Evolutionary conservation across 2,113 vertebrate species (phyloP), one percentile per base, ranked within the genome.

Genomic region (Podilymbus podiceps): DNA sequence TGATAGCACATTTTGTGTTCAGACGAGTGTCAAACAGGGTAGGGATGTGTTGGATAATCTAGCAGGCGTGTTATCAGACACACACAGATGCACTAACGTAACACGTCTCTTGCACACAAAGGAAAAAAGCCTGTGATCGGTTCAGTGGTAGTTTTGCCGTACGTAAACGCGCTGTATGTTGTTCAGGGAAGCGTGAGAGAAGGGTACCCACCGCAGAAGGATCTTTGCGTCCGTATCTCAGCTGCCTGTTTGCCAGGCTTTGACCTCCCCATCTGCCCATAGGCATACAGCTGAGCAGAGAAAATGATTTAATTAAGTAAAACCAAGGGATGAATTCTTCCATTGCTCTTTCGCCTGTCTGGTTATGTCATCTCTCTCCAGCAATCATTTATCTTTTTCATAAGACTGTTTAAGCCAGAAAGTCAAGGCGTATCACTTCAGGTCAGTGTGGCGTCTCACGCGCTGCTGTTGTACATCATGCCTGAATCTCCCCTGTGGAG

Each of bases 221-320:
- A 35, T 69, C 49, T 82, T 33, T 62, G 86, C 15, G 13, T 49
- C 90, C 6, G 0, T 63, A 60, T 90, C 56, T 69, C 81, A 68
- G 0, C 47, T 47, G 85, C 69, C 66, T 90, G 21, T 55, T 89
- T 84, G 90, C 52, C 38, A 64, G 60, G 52, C 58, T 84, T 38
- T 92, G 84, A 58, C 89, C 69, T 55, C 66, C 50, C 59, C 52
- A 11, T 73, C 82, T 79, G 53, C 82, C 92, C 50, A 4, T 8
- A 35, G 76, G 89, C 67, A 0, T 22, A 24, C n/a, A 49, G 31
- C 69, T 82, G 82, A 94, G 78, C 71, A 74, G 46, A 69, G 77
- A 89, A 69, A 89, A 93, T 80, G 3, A 76, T 88, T 94, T 85
- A 28, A 89, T 75, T 31, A 50, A 85, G n/a, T 62, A 59, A 92